Evolutionary conservation across 1,140 invertebrate genomes (phyloP).

Genomic region (Phymorhynchus buccinoides): DNA sequence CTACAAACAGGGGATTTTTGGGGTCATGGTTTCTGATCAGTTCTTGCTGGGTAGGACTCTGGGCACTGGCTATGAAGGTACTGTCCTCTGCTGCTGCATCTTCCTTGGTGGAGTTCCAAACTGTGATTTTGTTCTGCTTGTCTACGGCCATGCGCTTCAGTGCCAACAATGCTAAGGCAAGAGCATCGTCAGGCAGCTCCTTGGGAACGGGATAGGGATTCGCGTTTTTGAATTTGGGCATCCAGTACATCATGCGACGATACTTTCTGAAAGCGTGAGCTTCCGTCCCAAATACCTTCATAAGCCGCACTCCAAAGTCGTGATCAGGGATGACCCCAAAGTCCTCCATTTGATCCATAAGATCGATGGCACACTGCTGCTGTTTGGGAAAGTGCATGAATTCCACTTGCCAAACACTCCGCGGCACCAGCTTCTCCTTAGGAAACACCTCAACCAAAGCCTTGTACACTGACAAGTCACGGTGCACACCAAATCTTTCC

Average conservation of each 20-base stretch:
- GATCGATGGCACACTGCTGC: constrained; percentile 89
- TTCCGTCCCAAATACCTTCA: constrained; percentile 87
- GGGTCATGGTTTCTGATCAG: constrained; percentile 82
- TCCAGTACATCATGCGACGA: constrained; percentile 97
- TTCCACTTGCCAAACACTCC: constrained; percentile 79
- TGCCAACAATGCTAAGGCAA: constrained; percentile 89
- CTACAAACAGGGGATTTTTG: constrained; percentile 85
- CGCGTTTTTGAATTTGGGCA: constrained; percentile 94
- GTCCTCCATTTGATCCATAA: constrained; percentile 91
- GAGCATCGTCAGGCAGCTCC: constrained; percentile 74
- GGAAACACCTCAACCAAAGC: constrained; percentile 91
- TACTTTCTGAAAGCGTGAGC: constrained; percentile 87
- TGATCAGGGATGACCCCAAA: constrained; percentile 86
- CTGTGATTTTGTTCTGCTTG: constrained; percentile 80
- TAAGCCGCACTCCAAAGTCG: constrained; percentile 87
- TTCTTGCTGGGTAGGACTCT: constrained; percentile 84
- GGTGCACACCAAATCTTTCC: constrained; percentile 88
- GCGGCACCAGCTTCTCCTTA: constrained; percentile 89
- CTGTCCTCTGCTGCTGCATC: constrained; percentile 80
- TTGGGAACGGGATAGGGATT: constrained; percentile 91
- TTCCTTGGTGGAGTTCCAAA: constrained; percentile 78
- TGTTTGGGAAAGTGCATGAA: constrained; percentile 95
- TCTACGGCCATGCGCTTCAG: constrained; percentile 92
- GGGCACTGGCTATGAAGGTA: constrained; percentile 94
- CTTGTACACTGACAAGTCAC: constrained; percentile 94